Base-by-base conservation (phyloP, 2,797 vertebrate genomes). In the Brachyalestes nurse region DNA sequence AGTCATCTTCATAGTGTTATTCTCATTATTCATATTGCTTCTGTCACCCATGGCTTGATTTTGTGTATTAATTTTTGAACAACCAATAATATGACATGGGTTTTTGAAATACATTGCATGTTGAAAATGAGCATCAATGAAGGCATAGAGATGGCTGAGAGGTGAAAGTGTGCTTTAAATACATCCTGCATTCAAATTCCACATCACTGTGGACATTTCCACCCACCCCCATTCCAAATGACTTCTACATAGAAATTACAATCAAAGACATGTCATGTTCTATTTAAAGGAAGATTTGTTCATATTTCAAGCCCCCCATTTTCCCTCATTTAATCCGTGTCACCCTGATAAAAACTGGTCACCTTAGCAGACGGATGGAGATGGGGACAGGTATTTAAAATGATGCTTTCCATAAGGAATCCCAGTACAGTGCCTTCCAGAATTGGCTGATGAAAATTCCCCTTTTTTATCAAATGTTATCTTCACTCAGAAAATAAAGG, bases 231-330 rank as follows among this genome's bases (percentile, higher is more conserved):
- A 51, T 38, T 74, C 55, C 40, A 28, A 42, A 23, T 12, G 72
- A 62, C 85, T 64, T 90, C 86, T 82, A 88, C 86, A 87, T 83
- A 86, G 87, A 93, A 89, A 93, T 93, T 92, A 93, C 90, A 94
- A 92, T 93, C 92, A 93, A 91, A 91, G 87, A 72, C 86, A 87
- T 92, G 92, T 92, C 92, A 87, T 92, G 92, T 93, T 92, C 89
- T 89, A 91, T 94, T 92, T 92, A 47, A 28, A 23, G 85, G 75
- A 85, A 81, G 72, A 94, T 95, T 93, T 91, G 89, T 94, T 90
- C 91, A 90, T 90, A 91, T 94, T 86, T 88, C 86, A 80, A 86
- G 85, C 86, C 86, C 89, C 89, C 88, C 86, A 90, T 91, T 91
- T 93, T 84, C 86, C 72, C 86, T 91, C 86, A 90, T 93, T 93